Conservation (phyloP, 2,888 invertebrate genomes). For the Strigamia transsilvanica region DNA sequence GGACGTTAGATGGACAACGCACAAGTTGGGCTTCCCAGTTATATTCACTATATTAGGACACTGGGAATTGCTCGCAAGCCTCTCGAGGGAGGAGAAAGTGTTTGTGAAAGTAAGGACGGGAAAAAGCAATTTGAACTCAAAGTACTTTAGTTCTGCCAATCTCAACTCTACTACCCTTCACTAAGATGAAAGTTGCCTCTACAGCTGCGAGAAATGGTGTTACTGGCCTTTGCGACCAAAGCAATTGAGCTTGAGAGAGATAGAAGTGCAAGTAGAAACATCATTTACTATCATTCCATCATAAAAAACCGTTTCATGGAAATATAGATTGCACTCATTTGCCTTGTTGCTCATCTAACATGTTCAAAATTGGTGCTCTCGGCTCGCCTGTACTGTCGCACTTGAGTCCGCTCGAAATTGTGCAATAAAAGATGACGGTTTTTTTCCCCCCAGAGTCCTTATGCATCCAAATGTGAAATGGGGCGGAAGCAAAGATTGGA, state of each 20-base stretch:
- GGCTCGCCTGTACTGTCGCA: conserved; percentile 18
- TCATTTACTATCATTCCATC: conserved; percentile 26
- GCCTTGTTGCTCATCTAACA: conserved; percentile 30
- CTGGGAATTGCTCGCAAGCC: conserved; percentile 30
- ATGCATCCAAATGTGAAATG: conserved; percentile 26
- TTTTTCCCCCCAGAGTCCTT: not conserved
- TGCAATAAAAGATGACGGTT: conserved; percentile 20
- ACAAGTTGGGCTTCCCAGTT: conserved; percentile 26
- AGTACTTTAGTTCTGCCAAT: conserved; percentile 30
- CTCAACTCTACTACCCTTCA: conserved; percentile 30
- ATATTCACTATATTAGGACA: conserved; percentile 30
- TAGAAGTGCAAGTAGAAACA: conserved; percentile 30
- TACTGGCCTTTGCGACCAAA: conserved; percentile 30
- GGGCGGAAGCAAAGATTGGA: conserved; percentile 23
- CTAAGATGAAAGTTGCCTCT: conserved; percentile 30
- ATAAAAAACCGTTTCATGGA: conserved; percentile 30
- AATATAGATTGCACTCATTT: conserved; percentile 30
- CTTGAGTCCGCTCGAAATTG: conserved; percentile 12
- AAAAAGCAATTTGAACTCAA: conserved; percentile 30
- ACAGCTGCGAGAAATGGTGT: conserved; percentile 30
- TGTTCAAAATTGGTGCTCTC: conserved; percentile 25
- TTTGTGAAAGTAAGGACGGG: conserved; percentile 30
- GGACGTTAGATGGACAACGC: conserved; percentile 25
- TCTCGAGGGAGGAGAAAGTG: conserved; percentile 16
- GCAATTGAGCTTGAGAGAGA: conserved; percentile 30